Evolutionary conservation across 2,113 vertebrate species (phyloP), one percentile per base, ranked within the genome.

Genomic region (Papio anubis): DNA sequence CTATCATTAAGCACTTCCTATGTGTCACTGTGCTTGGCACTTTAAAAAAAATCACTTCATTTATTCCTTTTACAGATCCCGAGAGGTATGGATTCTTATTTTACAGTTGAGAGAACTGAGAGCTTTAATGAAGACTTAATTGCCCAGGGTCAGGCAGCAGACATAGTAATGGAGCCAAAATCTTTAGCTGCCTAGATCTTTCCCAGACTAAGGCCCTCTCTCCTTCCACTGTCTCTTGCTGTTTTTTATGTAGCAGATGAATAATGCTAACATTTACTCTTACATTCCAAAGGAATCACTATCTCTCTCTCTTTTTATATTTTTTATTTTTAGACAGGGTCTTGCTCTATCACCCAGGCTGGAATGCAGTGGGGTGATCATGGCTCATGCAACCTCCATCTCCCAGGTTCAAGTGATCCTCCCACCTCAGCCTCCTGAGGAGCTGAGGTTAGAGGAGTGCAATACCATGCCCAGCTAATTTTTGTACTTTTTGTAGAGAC

Each of bases 31-130:
- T 90, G 20, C 70, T 73, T 70, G 55, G 52, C 11, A 30, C 50
- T 93, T 93, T 40, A 84, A 3, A 61, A 40, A 40, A 93, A 80
- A 92, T 43, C 32, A 32, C 27, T 94, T 97, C 57, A 83, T 94
- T 92, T 85, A 57, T 70, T 93, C 82, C 72, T 83, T 82, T 48
- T 38, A 72, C 78, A 59, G 88, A 88, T 79, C 52, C n/a, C 2
- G 4, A 50, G 82, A 96, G 11, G 59, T 64, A 64, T 17, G 13
- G 38, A 73, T 68, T 92, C 40, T 93, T 93, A 81, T 52, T 92
- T 86, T 72, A 85, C 1, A 38, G 12, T 88, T 52, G 38, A 97
- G 52, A 85, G 48, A 88, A 84, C 11, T 55, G 50, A 95, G 57
- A 94, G 35, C 57, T 76, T 84, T 61, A 84, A 84, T 88, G 48